These are phyloP conservation scores for Uromys caudimaculatus DNA, from an alignment of 2,797 vertebrate species.

Conservation along the genomic window DNA sequence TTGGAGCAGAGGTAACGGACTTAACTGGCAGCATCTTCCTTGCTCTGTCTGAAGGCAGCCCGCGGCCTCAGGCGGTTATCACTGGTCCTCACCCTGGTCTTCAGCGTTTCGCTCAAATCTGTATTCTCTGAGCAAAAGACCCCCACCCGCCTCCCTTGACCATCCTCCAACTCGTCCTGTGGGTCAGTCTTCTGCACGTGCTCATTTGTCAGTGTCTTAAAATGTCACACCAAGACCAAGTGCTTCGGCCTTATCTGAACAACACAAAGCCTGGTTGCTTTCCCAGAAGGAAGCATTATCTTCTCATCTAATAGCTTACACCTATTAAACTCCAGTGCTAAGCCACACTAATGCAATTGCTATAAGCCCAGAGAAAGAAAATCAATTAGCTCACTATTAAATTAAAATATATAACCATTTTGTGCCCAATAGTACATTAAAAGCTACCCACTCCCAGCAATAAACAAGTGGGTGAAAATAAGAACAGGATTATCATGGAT, in stretches of 20 bases:
- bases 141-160: conserved; percentile 24
- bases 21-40: conserved; percentile 13
- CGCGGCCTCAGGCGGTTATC: background rate
- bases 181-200: background rate
- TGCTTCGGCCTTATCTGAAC: background rate
- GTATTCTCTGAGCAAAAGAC: conserved; percentile 14
- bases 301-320: background rate
- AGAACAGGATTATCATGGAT: background rate
- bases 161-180: background rate
- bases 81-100: background rate
- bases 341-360: conserved; percentile 24
- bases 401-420: conserved; percentile 46
- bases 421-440: conserved; percentile 31
- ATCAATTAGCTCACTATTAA: conserved; percentile 44
- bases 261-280: background rate
- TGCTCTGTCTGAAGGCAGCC: background rate
- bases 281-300: conserved; percentile 23
- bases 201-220: conserved; percentile 8
- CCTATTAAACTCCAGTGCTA: conserved; percentile 40
- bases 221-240: background rate
- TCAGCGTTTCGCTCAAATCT: background rate
- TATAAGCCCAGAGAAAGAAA: conserved; percentile 50
- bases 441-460: conserved; percentile 30
- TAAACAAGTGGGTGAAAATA: conserved; percentile 29
- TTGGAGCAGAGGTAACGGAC: background rate